Percentiles rank a stretch among this genome's conserved stretches.
These are phyloP conservation scores for Alexandromys fortis DNA, from an alignment of 2,113 vertebrate species.

Conservation along the genomic window DNA sequence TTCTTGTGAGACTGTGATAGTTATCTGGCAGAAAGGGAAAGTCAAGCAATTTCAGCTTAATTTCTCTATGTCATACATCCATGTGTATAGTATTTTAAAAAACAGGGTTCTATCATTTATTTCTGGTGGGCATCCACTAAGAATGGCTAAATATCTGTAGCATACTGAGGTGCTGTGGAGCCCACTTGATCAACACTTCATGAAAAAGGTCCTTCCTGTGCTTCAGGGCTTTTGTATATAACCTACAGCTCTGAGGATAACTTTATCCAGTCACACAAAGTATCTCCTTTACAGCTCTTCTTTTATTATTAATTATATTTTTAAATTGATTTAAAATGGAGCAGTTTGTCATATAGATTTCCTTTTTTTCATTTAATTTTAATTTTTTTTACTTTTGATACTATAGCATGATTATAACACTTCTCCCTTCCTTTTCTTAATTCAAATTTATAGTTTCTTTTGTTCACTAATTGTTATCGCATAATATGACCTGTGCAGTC, in stretches of 20 bases:
- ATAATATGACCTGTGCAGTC: neutral
- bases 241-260: neutral
- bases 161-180: neutral
- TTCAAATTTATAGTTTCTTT: neutral
- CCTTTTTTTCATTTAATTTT: neutral
- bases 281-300: neutral
- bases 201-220: neutral
- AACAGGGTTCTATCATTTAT: neutral
- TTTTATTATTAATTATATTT: neutral
- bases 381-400: neutral
- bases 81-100: neutral
- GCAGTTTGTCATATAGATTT: neutral
- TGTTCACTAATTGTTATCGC: neutral
- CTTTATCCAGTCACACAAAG: neutral
- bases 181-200: neutral
- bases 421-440: neutral
- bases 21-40: neutral
- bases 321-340: neutral
- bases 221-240: neutral
- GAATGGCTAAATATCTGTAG: neutral
- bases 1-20: neutral
- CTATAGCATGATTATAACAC: neutral
- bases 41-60: neutral
- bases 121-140: neutral
- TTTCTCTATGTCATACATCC: neutral